Percentiles rank a stretch among this genome's conserved stretches.
Conservation (phyloP, 1,140 invertebrate species). For the Conopomorpha cramerella region DNA sequence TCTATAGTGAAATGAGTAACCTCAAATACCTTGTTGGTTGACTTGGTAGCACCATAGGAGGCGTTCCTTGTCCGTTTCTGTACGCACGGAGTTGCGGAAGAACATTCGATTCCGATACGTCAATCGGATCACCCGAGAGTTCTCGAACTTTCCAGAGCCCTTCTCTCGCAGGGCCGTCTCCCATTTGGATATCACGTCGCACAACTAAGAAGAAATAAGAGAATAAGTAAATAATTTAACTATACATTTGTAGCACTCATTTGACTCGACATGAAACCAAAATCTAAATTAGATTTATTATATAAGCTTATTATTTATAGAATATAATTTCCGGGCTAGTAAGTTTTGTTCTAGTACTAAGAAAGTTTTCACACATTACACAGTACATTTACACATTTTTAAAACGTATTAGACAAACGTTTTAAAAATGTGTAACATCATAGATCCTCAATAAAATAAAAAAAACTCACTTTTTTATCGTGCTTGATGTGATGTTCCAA, state of each 20-base stretch:
- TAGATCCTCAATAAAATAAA: no score
- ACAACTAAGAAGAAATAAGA: slow-evolving; percentile 67
- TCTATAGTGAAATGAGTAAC: no score
- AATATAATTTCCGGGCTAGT: no score
- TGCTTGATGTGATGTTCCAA: slow-evolving; percentile 88
- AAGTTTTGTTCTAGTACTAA: no score
- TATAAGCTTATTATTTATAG: no score
- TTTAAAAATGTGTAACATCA: no score
- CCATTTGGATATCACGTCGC: slow-evolving; percentile 97
- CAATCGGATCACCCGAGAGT: slow-evolving; percentile 87
- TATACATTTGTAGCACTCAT: no score
- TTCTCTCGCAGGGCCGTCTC: slow-evolving; percentile 91
- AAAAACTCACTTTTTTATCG: slow-evolving; percentile 74
- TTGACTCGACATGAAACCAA: no score
- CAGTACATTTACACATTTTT: no score
- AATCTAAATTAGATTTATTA: no score
- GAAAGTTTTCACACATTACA: no score
- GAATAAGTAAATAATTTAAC: slow-evolving; percentile 1
- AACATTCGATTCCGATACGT: slow-evolving; percentile 90
- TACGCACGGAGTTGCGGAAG: slow-evolving; percentile 81
- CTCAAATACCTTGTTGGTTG: slow-evolving; percentile 84
- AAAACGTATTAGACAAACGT: no score
- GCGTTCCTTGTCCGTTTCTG: slow-evolving; percentile 91
- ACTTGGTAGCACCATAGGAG: slow-evolving; percentile 90
- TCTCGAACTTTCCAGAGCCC: slow-evolving; percentile 92